phyloP scores from a whole-genome alignment of 1,140 invertebrate genomes.

The Babylonia areolata region DNA sequence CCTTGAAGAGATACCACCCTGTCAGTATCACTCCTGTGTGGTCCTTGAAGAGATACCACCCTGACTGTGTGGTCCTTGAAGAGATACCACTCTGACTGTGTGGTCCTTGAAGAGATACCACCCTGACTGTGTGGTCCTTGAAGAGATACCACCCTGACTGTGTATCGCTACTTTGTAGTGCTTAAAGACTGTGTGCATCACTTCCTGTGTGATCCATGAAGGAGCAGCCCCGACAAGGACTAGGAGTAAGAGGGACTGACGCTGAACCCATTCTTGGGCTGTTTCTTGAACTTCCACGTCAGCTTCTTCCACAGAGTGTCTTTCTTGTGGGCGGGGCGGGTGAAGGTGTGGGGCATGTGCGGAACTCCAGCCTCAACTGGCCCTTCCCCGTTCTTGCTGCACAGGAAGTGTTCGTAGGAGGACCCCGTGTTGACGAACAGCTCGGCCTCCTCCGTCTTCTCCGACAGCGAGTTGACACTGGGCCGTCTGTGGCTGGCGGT shows the following conservation, averaged over 20 bases:
- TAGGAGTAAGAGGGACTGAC: background rate
- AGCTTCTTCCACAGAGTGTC: conserved; percentile 45
- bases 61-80: no score
- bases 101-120: no score
- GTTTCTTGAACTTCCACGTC: conserved; percentile 31
- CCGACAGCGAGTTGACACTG: background rate
- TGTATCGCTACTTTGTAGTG: no score
- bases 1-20: no score
- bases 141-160: no score
- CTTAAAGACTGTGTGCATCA: no score
- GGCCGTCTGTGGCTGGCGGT: background rate
- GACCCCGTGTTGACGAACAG: conserved; percentile 34
- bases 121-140: no score
- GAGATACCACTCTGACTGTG: no score
- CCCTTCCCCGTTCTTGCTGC: conserved; percentile 32
- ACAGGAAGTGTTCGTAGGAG: conserved; percentile 45
- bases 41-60: no score
- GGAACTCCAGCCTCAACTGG: background rate
- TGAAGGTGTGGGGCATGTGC: background rate
- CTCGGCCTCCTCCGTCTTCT: background rate
- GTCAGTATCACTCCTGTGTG: no score
- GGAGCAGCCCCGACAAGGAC: no score
- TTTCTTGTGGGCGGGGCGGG: background rate
- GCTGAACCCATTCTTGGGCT: background rate
- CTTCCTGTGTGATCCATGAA: no score